Evolutionary conservation across 2,888 invertebrate species (phyloP).

Genomic region (Drosophila aldrichi): DNA sequence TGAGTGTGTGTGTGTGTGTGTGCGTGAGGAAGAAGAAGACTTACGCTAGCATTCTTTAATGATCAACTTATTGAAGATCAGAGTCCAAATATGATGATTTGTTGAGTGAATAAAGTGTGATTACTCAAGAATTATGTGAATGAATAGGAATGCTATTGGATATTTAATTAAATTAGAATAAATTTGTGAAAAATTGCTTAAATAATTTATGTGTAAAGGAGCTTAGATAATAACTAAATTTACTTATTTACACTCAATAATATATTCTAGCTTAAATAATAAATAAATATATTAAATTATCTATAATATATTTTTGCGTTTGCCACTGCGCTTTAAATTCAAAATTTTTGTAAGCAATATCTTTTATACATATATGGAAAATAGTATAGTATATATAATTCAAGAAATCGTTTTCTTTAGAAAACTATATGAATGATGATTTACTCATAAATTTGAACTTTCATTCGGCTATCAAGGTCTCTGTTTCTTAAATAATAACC

Average conservation of each 20-base stretch:
- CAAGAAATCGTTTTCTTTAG: too few relatives aligned
- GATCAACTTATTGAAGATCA: constrained; percentile 13
- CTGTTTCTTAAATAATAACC: not conserved
- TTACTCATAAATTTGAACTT: not conserved
- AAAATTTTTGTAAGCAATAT: too few relatives aligned
- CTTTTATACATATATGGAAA: too few relatives aligned
- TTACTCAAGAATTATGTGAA: not conserved
- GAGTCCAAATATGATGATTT: not conserved
- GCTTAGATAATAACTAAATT: too few relatives aligned
- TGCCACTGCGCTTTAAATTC: too few relatives aligned
- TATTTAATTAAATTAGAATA: not conserved
- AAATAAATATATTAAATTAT: too few relatives aligned
- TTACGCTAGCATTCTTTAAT: constrained; percentile 3
- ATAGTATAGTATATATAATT: too few relatives aligned
- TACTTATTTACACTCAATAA: too few relatives aligned
- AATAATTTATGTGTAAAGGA: too few relatives aligned
- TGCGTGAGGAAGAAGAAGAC: constrained; percentile 7
- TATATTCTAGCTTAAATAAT: too few relatives aligned
- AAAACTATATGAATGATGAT: too few relatives aligned
- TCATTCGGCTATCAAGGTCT: not conserved
- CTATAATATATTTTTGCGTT: too few relatives aligned
- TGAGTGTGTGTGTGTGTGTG: constrained; percentile 37
- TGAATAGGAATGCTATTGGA: not conserved
- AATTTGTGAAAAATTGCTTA: not conserved
- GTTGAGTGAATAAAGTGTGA: not conserved